Evolutionary conservation across 2,113 vertebrate species (phyloP).

Genomic region (Phasianus colchicus): DNA sequence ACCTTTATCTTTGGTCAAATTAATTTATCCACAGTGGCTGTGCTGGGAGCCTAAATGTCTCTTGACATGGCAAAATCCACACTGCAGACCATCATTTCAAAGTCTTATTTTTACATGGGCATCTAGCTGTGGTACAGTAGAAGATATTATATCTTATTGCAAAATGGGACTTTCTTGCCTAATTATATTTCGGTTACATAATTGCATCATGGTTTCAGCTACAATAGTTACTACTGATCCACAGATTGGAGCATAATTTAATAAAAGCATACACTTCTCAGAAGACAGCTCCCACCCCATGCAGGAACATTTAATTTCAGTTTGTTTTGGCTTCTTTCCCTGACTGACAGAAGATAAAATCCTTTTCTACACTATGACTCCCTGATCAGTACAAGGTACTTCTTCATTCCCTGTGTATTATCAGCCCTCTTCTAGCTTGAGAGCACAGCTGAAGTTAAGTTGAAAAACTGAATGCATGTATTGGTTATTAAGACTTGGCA

Average conservation of each 20-base stretch:
- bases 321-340: background rate
- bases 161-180: background rate
- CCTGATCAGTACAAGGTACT: background rate
- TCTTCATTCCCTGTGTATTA: background rate
- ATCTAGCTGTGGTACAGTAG: background rate
- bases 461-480: background rate
- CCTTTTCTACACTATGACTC: background rate
- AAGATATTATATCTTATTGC: background rate
- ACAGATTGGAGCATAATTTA: background rate
- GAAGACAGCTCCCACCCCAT: background rate
- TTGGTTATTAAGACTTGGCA: background rate
- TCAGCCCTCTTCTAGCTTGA: background rate
- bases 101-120: background rate
- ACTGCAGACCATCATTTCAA: background rate
- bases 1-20: background rate
- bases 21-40: background rate
- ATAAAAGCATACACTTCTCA: background rate
- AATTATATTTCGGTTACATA: background rate
- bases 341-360: background rate
- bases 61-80: background rate
- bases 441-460: background rate
- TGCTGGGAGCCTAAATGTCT: background rate
- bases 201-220: background rate
- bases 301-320: background rate
- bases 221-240: background rate